Base-by-base conservation (phyloP, 1,140 invertebrate genomes). In the Nilaparvata lugens region DNA sequence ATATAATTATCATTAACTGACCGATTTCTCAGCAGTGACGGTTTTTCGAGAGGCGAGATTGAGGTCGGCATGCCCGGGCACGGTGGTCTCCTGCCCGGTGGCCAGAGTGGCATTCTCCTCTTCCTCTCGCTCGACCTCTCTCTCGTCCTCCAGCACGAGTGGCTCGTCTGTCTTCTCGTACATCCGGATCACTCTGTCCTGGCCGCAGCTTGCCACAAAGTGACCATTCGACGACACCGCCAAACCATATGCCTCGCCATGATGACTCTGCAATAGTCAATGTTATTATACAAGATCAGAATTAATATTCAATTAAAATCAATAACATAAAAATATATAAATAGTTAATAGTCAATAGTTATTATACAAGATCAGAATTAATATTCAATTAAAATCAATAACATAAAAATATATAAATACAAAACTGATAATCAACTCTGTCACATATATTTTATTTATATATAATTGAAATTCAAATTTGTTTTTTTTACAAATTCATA, bases 101-200 rank as follows among this genome's bases (percentile, higher is more conserved):
- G 82, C 83, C 48, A 90, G 73, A 52, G 78, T 79, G 66, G 86
- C 83, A 66, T 87, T 83, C 67, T 88, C 81, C 65, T 82, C 73
- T 61, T 81, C 79, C 70, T 88, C 87, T 38, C 89, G 80, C 70
- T 90, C 87, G 63, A 85, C 80, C 76, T 99, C 96, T 66, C 86
- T 83, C 65, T 95, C 83, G 73, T 99, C 97, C 70, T 95, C 86
- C 6, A 98, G 75, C 35, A 98, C 89, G 31, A 99, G 78, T 1
- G 89, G 84, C 74, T 99, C 95, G 51, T 88, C 80, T 1, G 91
- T 91, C 68, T 88, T 86, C 70, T 93, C 82, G 80, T 85, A 97
- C 24, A 98, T 71, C 24, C 97, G 79, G 45, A 99, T 71, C 18
- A 93, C 89, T 66, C 85, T 83, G 77, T 99, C 97, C 6, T 89